Percentiles rank a stretch among this genome's conserved stretches.
These are phyloP conservation scores for Channa striata DNA, from an alignment of 2,797 vertebrate species.

Conservation along the genomic window DNA sequence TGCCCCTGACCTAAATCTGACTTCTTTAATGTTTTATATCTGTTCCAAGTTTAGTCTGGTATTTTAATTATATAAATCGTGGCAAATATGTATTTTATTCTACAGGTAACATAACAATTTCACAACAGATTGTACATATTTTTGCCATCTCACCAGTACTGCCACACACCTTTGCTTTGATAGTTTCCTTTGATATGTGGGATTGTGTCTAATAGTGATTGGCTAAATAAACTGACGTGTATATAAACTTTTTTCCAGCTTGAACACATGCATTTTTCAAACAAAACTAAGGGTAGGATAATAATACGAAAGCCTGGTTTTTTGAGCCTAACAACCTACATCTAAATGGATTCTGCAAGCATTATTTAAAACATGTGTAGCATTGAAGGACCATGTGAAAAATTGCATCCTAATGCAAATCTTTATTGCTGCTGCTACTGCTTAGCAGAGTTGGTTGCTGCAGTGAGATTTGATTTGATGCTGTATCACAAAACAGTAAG, in stretches of 20 bases:
- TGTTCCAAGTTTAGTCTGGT: no score
- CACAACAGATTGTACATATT: not conserved
- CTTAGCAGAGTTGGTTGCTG: not conserved
- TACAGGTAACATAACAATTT: not conserved
- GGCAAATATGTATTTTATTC: not conserved
- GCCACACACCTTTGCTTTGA: not conserved
- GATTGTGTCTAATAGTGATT: not conserved
- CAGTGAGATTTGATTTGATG: conserved; percentile 19
- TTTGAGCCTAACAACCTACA: no score
- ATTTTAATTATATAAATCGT: not conserved
- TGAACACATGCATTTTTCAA: not conserved
- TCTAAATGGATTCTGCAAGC: no score
- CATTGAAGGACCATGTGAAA: not conserved
- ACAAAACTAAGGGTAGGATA: not conserved
- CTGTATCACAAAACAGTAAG: not conserved
- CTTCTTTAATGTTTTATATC: not conserved
- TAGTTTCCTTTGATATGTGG: not conserved
- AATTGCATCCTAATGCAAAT: not conserved
- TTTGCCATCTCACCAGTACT: not conserved
- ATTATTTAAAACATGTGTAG: no score
- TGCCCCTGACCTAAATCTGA: not conserved
- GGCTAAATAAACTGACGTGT: no score
- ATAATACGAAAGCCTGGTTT: not conserved
- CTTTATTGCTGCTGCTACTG: no score
- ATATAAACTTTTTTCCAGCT: no score